These are phyloP conservation scores for Gasterosteus aculeatus DNA, from an alignment of 2,113 vertebrate genomes.

Conservation along the genomic window DNA sequence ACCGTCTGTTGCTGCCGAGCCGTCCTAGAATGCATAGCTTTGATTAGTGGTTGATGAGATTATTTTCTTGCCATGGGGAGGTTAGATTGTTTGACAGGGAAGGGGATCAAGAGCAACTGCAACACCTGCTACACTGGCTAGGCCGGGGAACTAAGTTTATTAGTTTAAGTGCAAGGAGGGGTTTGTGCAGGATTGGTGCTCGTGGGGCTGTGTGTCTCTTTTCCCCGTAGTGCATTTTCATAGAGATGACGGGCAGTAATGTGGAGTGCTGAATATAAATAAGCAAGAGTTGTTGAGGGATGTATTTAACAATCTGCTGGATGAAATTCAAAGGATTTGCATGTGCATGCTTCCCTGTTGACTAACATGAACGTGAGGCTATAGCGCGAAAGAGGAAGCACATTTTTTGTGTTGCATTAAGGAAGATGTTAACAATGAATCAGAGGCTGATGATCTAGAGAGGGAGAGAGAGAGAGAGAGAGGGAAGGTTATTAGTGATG, in stretches of 20 bases:
- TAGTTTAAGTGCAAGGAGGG: constrained; percentile 32
- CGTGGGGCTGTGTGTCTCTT: not conserved
- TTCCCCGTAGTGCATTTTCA: constrained; percentile 7
- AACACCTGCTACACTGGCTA: constrained; percentile 71
- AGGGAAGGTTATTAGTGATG: constrained; percentile 54
- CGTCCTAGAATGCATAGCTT: constrained; percentile 79
- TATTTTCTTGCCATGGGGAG: constrained; percentile 54
- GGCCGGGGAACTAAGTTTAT: constrained; percentile 45
- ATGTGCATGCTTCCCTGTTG: not conserved
- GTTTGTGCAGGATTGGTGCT: constrained; percentile 12
- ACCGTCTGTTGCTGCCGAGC: constrained; percentile 71
- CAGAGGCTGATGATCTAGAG: constrained; percentile 38
- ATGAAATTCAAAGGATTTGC: constrained; percentile 12
- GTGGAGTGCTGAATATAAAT: constrained; percentile 14
- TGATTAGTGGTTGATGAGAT: constrained; percentile 79
- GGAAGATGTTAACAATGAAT: constrained; percentile 40
- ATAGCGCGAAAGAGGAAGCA: constrained; percentile 28
- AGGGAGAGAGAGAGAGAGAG: not conserved
- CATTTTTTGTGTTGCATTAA: constrained; percentile 41
- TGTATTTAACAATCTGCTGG: constrained; percentile 31
- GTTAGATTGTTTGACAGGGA: constrained; percentile 42
- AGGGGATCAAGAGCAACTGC: constrained; percentile 43
- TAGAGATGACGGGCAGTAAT: constrained; percentile 4
- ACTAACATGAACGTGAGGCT: not conserved
- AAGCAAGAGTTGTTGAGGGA: constrained; percentile 21